Percentiles rank a stretch among this genome's conserved stretches.
Conservation (phyloP, 2,113 vertebrate species). For the Nothocercus julius region DNA sequence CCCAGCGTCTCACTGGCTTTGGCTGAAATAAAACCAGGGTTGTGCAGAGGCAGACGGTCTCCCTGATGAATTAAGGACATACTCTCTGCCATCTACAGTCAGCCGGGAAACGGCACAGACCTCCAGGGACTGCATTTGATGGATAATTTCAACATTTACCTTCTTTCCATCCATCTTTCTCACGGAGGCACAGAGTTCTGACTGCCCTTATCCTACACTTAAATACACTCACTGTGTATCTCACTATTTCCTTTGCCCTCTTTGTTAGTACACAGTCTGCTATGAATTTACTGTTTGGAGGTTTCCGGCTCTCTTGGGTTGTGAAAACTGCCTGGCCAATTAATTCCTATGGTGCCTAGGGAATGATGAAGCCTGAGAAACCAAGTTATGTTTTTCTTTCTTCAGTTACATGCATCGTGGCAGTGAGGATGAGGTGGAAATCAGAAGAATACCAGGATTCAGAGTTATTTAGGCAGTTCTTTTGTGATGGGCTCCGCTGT, state of each 20-base stretch:
- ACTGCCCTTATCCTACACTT: background rate
- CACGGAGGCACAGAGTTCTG: rapidly evolving
- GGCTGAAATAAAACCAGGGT: background rate
- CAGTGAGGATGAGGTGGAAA: background rate
- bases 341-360: conserved; percentile 12
- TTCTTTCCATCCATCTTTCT: background rate
- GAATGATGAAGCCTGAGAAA: conserved; percentile 20
- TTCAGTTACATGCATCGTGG: background rate
- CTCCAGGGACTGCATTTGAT: background rate
- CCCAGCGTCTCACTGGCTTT: background rate
- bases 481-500: background rate
- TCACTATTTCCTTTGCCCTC: background rate
- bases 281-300: background rate
- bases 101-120: background rate
- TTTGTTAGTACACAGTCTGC: background rate
- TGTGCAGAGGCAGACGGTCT: background rate
- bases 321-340: background rate
- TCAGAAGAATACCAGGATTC: background rate
- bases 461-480: background rate
- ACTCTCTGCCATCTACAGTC: background rate
- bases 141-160: background rate
- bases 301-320: background rate
- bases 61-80: background rate
- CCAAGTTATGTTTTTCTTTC: background rate
- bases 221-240: background rate